A percentile compares a stretch with the other conserved stretches of the same genome.
These are phyloP conservation scores for Drosophila mimica DNA, from an alignment of 2,888 invertebrate species.

Conservation along the genomic window DNA sequence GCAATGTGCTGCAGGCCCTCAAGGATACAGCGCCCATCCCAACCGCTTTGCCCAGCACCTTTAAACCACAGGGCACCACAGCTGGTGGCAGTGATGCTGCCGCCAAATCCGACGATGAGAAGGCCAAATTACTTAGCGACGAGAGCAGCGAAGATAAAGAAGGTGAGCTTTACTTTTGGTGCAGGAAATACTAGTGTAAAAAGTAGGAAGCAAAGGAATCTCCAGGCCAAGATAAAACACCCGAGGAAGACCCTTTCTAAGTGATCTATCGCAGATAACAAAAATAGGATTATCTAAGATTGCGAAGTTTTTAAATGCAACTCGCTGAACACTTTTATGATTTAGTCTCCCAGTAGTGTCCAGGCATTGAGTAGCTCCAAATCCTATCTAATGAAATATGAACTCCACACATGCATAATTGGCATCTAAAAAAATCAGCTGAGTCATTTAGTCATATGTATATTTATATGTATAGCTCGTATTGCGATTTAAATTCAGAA, in stretches of 20 bases:
- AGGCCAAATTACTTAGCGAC: conserved; percentile 74
- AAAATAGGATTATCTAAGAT: neutral
- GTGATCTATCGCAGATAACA: neutral
- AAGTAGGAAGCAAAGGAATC: neutral
- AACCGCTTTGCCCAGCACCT: conserved; percentile 90
- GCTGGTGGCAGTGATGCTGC: conserved; percentile 46
- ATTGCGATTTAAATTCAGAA: neutral
- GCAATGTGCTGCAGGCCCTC: conserved; percentile 93
- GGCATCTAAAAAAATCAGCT: neutral
- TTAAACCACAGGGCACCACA: conserved; percentile 88
- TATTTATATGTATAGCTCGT: neutral
- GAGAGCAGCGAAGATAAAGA: conserved; percentile 86
- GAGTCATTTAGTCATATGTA: neutral
- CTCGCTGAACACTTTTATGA: too few relatives aligned
- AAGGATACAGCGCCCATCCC: conserved; percentile 93
- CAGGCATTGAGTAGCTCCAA: too few relatives aligned
- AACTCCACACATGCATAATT: too few relatives aligned
- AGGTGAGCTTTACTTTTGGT: conserved; percentile 57
- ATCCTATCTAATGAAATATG: too few relatives aligned
- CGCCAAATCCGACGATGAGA: conserved; percentile 80
- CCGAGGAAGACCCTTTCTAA: neutral
- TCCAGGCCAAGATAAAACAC: too few relatives aligned
- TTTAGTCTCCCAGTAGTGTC: too few relatives aligned
- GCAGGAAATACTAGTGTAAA: neutral
- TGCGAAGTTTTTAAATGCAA: too few relatives aligned